Percentiles rank a stretch among this genome's conserved stretches.
These are phyloP conservation scores for Coilia nasus DNA, from an alignment of 2,797 vertebrate species.

Conservation along the genomic window DNA sequence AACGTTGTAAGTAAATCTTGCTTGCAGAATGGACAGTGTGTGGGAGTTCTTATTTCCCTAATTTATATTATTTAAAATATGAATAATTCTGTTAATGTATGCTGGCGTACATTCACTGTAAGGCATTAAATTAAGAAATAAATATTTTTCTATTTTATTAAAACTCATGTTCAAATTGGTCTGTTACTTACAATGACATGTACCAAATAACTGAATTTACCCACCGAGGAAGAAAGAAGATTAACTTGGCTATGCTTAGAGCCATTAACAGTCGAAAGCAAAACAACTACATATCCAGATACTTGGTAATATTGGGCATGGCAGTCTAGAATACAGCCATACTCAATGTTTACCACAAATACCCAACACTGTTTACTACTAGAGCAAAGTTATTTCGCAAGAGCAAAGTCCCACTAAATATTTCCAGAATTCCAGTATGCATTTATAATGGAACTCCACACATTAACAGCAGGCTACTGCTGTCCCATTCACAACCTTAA, in stretches of 20 bases:
- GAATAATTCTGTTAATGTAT: constrained; percentile 46
- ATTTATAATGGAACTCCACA: too few species aligned
- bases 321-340: too few species aligned
- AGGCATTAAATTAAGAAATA: constrained; percentile 44
- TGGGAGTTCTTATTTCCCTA: not conserved
- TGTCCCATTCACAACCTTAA: not conserved
- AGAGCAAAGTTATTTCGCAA: too few species aligned
- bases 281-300: too few species aligned
- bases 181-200: not conserved
- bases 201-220: not conserved
- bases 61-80: not conserved
- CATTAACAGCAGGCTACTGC: not conserved
- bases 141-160: constrained; percentile 32
- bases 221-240: not conserved
- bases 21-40: too few species aligned
- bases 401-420: too few species aligned
- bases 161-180: not conserved
- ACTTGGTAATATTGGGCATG: too few species aligned
- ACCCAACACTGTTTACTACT: too few species aligned
- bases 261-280: not conserved
- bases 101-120: constrained; percentile 68
- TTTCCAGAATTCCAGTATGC: too few species aligned
- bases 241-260: not conserved
- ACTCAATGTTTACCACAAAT: too few species aligned
- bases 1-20: too few species aligned